Base-by-base conservation (phyloP, 2,113 vertebrate genomes). In the Stictonetta naevosa region DNA sequence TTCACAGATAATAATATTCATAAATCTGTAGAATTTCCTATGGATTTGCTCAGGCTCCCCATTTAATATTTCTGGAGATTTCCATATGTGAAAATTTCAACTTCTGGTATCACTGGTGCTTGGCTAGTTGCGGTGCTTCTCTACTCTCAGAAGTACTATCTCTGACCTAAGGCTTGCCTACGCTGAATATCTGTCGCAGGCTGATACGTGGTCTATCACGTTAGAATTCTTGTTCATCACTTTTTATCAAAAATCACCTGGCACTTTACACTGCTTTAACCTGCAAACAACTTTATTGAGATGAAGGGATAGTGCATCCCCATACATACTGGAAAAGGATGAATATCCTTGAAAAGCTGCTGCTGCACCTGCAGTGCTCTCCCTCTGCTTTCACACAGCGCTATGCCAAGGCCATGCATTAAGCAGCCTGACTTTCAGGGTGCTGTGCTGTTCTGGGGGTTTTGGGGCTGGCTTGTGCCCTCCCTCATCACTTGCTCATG, bases 1-100 rank as follows among this genome's bases (percentile, higher is more conserved):
- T 97, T 93, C 94, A 96, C 3, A 69, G 93, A 94, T 94, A 97
- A 97, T 93, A 96, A 97, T 96, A 97, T 96, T 93, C 97, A 97
- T 95, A 97, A 97, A 97, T 96, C 92, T 97, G 86, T 89, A 94
- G 95, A 90, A 97, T 97, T 95, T 95, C 74, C 86, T 77, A 59
- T 92, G 92, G 79, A 92, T 95, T 89, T 93, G 95, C 95, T 94
- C 77, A 86, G 40, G 62, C 67, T 95, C 62, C 36, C 67, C 91
- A 83, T 76, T 97, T 96, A 96, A 66, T 89, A 88, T 81, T 96
- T 96, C 86, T 90, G 86, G 72, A 94, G 77, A 96, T 95, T 93
- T 96, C 93, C 80, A 55, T 81, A 71, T 53, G 71, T 94, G 92
- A 95, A 95, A 93, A 91, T 13, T 36, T 90, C 13, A 20, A 83